These are phyloP conservation scores for Medauroidea extradentata DNA, from an alignment of 1,140 invertebrate genomes.

Conservation along the genomic window DNA sequence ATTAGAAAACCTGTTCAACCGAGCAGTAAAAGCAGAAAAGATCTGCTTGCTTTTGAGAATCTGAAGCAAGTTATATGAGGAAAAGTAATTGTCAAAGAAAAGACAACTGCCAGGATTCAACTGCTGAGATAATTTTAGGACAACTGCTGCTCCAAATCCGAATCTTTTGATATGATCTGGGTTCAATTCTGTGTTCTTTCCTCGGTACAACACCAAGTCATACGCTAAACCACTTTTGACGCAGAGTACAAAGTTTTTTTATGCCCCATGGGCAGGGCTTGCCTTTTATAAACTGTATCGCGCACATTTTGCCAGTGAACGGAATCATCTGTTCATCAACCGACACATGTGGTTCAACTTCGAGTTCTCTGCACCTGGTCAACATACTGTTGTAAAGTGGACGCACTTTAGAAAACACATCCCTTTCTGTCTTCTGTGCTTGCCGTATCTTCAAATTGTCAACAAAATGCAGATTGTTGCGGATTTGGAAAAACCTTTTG, in stretches of 20 bases:
- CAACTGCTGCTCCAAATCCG: slow-evolving; percentile 7
- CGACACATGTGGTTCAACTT: slow-evolving; percentile 17
- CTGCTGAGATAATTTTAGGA: not conserved
- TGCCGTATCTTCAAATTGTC: not conserved
- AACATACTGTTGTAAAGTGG: slow-evolving; percentile 12
- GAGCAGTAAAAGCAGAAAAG: slow-evolving; percentile 15
- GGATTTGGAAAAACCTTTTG: slow-evolving; percentile 10
- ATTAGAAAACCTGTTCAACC: slow-evolving; percentile 10
- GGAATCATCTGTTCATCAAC: slow-evolving; percentile 35
- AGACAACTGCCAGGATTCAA: not conserved
- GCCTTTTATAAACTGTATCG: slow-evolving; percentile 25
- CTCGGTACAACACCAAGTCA: slow-evolving; percentile 31
- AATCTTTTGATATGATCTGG: not conserved
- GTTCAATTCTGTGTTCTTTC: slow-evolving; percentile 16
- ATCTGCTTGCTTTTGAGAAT: slow-evolving; percentile 4
- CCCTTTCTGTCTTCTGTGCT: not conserved
- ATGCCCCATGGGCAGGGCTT: slow-evolving; percentile 27
- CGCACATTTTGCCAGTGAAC: slow-evolving; percentile 25
- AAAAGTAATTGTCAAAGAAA: slow-evolving; percentile 26
- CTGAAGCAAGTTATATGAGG: slow-evolving; percentile 6
- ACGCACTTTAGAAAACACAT: not conserved
- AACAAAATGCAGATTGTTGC: not conserved
- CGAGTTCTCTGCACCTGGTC: slow-evolving; percentile 3
- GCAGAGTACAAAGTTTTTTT: slow-evolving; percentile 28
- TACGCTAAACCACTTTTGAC: slow-evolving; percentile 25